These are phyloP conservation scores for Planococcus citri DNA, from an alignment of 1,140 invertebrate genomes.

Conservation along the genomic window DNA sequence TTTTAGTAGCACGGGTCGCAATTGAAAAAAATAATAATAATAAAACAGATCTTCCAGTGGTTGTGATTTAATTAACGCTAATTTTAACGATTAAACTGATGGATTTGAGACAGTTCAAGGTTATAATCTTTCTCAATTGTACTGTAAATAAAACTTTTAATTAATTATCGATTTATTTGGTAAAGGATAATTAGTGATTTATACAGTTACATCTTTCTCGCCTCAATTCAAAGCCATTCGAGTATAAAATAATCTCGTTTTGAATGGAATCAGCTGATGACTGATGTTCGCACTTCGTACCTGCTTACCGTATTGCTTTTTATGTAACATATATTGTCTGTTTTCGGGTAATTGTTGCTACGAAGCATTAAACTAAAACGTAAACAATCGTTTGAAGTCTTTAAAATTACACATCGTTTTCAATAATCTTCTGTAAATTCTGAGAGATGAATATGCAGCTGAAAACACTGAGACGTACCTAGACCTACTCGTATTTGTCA, in stretches of 20 bases:
- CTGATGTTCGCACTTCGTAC: too few species aligned
- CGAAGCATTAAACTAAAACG: too few species aligned
- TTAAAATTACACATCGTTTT: too few species aligned
- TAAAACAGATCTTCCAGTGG: neutral
- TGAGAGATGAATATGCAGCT: too few species aligned
- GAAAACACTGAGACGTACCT: too few species aligned
- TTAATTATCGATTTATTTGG: neutral
- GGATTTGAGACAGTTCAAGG: neutral
- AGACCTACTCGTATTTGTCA: too few species aligned
- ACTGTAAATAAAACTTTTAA: neutral
- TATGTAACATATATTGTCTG: too few species aligned
- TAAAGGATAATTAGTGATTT: neutral
- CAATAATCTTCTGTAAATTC: too few species aligned
- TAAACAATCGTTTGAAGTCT: too few species aligned
- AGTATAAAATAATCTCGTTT: neutral
- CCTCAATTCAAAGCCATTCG: neutral
- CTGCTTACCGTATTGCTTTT: too few species aligned
- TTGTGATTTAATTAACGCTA: neutral
- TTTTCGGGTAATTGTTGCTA: too few species aligned
- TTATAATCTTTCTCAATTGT: neutral
- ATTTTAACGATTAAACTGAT: neutral
- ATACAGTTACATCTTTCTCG: neutral
- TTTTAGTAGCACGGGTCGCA: neutral
- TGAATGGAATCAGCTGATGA: neutral
- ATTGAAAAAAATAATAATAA: too few species aligned